Percentiles rank a stretch among this genome's conserved stretches.
phyloP scores from a whole-genome alignment of 2,797 vertebrate species.

The Eidolon dupreanum region DNA sequence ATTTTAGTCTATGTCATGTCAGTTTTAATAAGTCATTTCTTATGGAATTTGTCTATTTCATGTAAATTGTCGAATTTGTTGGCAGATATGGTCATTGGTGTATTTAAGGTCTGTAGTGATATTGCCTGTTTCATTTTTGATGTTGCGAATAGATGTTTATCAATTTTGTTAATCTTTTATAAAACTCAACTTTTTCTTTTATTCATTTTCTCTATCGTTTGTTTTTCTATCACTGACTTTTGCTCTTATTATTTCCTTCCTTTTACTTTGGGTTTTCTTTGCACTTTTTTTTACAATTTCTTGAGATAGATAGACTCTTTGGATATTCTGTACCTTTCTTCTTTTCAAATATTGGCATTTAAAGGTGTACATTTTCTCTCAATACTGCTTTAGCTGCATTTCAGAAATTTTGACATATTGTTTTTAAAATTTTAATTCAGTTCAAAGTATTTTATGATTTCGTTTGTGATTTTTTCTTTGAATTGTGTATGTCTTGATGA shows the following conservation, averaged over 20 bases:
- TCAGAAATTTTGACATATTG: not conserved
- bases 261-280: not conserved
- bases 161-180: slow-evolving; percentile 4
- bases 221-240: not conserved
- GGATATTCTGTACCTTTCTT: not conserved
- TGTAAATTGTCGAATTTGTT: not conserved
- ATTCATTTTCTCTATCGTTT: not conserved
- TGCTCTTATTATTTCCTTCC: not conserved
- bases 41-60: not conserved
- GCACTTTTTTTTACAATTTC: not conserved
- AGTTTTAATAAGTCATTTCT: slow-evolving; percentile 31
- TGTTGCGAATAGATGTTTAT: not conserved
- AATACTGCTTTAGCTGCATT: not conserved
- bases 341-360: not conserved
- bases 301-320: not conserved
- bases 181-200: not conserved
- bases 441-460: not conserved
- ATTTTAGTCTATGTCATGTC: not conserved
- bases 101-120: not conserved
- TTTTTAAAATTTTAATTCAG: not conserved
- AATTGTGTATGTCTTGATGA: not conserved
- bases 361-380: not conserved
- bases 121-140: not conserved
- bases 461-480: not conserved
- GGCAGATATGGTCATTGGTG: not conserved